Base-by-base conservation (phyloP, 2,797 vertebrate species). In the Microctenopoma steveboyesi region DNA sequence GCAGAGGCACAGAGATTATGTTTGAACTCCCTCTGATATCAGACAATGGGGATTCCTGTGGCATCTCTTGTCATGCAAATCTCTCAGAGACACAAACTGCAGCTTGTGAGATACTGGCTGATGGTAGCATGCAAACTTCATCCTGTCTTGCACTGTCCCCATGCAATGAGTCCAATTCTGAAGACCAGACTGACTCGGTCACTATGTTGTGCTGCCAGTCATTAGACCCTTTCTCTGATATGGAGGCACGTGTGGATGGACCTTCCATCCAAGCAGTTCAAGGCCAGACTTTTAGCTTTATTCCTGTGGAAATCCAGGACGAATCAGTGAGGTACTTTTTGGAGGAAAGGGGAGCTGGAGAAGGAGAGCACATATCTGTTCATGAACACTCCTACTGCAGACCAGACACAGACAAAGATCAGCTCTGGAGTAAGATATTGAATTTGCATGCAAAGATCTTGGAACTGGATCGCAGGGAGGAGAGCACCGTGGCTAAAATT, bases 301-400 rank as follows among this genome's bases (percentile, higher is more conserved):
- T 80, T n/a, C 82, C 91, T 0, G 16, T 86, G 33, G 81, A 82
- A 51, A 64, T 73, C 18, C 40, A 37, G 3, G 72, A 67, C 3
- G n/a, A 69, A 22, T 7, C 70, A 4, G 4, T 16, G 0, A 58
- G 13, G 18, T 53, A 58, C n/a, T 47, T 43, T 50, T 25, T 25
- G 53, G 88, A 91, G 57, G 77, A 72, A 40, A 85, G 22, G 64
- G 89, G 70, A 28, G 45, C 51, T 4, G 1, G 37, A 0, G 74
- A 81, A 9, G 80, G 79, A 12, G 88, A 88, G 57, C 57, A 79
- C 9, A 71, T 83, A 51, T 79, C 72, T 1, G 58, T 86, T 67
- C 88, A 76, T 5, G 95, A 97, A 60, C 95, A 97, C 88, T 96
- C 95, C 0, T 96, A 96, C 82, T 95, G 93, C 81, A 94, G 93